These are phyloP conservation scores for Parnassius smintheus DNA, from an alignment of 2,888 invertebrate species.

Conservation along the genomic window DNA sequence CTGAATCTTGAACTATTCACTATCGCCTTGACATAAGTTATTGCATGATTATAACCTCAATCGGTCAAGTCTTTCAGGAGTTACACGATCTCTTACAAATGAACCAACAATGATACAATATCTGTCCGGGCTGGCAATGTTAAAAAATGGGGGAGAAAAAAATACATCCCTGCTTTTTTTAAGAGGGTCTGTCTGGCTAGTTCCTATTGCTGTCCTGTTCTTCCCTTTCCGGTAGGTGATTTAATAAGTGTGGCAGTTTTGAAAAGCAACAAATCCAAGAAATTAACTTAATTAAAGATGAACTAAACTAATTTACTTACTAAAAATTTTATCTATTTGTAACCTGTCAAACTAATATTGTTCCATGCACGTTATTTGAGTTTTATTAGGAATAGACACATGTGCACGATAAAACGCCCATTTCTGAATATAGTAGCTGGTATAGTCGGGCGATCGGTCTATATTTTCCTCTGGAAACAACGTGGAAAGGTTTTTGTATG, in stretches of 20 bases:
- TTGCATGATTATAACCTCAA: too few species aligned
- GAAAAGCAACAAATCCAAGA: neutral
- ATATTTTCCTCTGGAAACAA: conserved; percentile 27
- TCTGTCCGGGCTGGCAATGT: too few species aligned
- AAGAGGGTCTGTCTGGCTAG: too few species aligned
- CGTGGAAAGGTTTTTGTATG: neutral
- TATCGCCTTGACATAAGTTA: too few species aligned
- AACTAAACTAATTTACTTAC: neutral
- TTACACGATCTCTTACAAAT: too few species aligned
- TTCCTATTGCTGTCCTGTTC: too few species aligned
- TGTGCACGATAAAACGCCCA: conserved; percentile 33
- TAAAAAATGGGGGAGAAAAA: too few species aligned
- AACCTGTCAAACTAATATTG: conserved; percentile 32
- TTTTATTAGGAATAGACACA: conserved; percentile 31
- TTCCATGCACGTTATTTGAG: conserved; percentile 33
- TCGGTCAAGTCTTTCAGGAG: too few species aligned
- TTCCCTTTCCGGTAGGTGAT: neutral
- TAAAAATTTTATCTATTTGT: neutral
- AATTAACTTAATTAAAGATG: neutral
- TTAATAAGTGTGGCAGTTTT: neutral
- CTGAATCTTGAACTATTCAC: too few species aligned
- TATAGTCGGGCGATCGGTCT: conserved; percentile 27
- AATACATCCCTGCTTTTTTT: too few species aligned
- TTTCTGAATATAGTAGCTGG: conserved; percentile 30
- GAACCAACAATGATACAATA: too few species aligned